Percentiles rank a stretch among this genome's conserved stretches.
These are phyloP conservation scores for Caloenas nicobarica DNA, from an alignment of 2,113 vertebrate genomes.

Conservation along the genomic window DNA sequence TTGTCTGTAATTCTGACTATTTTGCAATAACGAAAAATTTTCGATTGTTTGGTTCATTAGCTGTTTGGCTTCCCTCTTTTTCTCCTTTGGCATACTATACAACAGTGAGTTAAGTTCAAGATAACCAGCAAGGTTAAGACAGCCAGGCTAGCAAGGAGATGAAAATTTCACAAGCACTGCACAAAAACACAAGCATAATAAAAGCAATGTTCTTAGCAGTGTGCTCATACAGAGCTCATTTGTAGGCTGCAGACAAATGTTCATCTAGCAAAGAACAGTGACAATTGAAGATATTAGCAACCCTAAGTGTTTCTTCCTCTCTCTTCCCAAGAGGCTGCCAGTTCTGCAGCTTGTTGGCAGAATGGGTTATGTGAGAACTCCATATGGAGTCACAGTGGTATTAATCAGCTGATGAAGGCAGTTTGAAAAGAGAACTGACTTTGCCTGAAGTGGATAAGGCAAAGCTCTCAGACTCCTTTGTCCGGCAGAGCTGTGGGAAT, in stretches of 20 bases:
- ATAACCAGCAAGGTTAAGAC: not conserved
- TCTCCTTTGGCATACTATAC: not conserved
- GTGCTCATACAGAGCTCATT: not conserved
- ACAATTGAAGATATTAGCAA: not conserved
- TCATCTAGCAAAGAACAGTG: not conserved
- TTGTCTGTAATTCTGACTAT: not conserved
- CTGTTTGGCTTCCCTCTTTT: not conserved
- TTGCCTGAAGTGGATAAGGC: constrained; percentile 6
- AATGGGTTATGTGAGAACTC: not conserved
- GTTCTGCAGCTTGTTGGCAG: constrained; percentile 7
- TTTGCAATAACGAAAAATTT: not conserved
- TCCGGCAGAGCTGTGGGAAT: not conserved
- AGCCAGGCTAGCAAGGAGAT: not conserved
- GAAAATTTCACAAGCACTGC: not conserved
- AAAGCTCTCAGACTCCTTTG: constrained; percentile 7
- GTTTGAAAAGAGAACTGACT: not conserved
- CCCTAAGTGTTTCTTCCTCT: not conserved
- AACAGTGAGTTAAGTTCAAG: not conserved
- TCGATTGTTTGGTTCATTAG: not conserved
- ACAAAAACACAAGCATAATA: not conserved
- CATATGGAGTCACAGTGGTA: not conserved
- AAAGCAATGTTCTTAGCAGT: not conserved
- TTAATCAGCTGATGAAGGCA: not conserved
- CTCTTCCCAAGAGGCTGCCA: not conserved
- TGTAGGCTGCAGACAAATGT: not conserved